Evolutionary conservation across 2,797 vertebrate genomes (phyloP), one percentile per base, ranked within the genome.

Genomic region (Pseudocheirus occidentalis): DNA sequence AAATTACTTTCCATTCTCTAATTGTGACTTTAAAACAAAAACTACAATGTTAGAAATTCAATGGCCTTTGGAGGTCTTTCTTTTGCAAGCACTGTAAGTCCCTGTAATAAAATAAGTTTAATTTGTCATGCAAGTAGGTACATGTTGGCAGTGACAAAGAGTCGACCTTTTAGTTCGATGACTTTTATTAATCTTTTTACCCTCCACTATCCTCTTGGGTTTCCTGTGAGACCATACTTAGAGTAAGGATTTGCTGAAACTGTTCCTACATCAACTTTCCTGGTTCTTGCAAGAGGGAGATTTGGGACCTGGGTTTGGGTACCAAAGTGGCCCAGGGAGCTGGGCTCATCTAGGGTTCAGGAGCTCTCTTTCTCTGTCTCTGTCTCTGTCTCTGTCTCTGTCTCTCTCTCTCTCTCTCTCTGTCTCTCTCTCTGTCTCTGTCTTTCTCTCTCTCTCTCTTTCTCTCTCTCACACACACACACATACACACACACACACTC

Each of bases 11-110:
- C 99, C 98, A 95, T 99, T 99, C 97, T 99, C 99, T 98, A 99
- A 99, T 98, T 99, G 99, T 97, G 99, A 98, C 98, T 99, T 99
- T 99, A 99, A 99, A 99, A 99, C 98, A 99, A 99, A 97, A 99
- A 99, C 98, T 99, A 99, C 0, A 99, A 99, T 3, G 99, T 99
- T 99, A 99, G 98, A 97, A 99, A 99, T 99, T 99, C 99, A 97
- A 99, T 99, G 52, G 99, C 99, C 98, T 99, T 99, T 62, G 99
- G 99, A 3, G 99, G 99, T 98, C 99, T 99, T 66, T 66, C 62
- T 66, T 66, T 66, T 66, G 62, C 34, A n/a, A 66, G 34, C 14
- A n/a, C 31, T 66, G 14, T 66, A n/a, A n/a, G 62, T n/a, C 31
- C 12, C 62, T n/a, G 34, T n/a, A 66, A 66, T 66, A n/a, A 66